Conservation (phyloP, 2,113 vertebrate species). For the Bos javanicus region DNA sequence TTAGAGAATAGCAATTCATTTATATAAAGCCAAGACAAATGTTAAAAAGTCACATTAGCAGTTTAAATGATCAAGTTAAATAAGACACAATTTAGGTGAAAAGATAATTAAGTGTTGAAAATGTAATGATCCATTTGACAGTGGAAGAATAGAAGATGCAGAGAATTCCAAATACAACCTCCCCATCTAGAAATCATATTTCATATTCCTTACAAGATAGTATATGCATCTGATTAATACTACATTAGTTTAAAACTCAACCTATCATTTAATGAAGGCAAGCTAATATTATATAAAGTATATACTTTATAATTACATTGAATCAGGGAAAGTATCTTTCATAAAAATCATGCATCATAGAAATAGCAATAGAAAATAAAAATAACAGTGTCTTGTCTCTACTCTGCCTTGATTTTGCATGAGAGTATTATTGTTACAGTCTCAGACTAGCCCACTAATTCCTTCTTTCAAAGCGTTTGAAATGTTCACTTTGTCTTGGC, state of each 20-base stretch:
- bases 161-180: slow-evolving; percentile 4
- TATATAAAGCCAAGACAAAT: slow-evolving; percentile 1
- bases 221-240: not conserved
- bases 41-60: slow-evolving; percentile 11
- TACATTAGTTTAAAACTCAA: not conserved
- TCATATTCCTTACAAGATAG: not conserved
- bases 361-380: not conserved
- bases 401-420: not conserved
- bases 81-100: slow-evolving; percentile 53
- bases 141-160: not conserved
- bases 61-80: slow-evolving; percentile 41
- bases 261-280: not conserved
- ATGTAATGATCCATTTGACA: slow-evolving; percentile 55
- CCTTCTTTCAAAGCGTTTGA: not conserved
- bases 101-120: slow-evolving; percentile 59
- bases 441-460: not conserved
- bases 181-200: not conserved
- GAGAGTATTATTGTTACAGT: not conserved
- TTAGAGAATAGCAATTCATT: not conserved
- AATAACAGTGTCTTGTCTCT: not conserved
- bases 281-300: not conserved
- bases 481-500: not conserved
- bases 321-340: not conserved
- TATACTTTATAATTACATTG: not conserved
- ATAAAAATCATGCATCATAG: not conserved